These are phyloP conservation scores for Cercopithecus mona DNA, from an alignment of 2,113 vertebrate genomes.

Conservation along the genomic window DNA sequence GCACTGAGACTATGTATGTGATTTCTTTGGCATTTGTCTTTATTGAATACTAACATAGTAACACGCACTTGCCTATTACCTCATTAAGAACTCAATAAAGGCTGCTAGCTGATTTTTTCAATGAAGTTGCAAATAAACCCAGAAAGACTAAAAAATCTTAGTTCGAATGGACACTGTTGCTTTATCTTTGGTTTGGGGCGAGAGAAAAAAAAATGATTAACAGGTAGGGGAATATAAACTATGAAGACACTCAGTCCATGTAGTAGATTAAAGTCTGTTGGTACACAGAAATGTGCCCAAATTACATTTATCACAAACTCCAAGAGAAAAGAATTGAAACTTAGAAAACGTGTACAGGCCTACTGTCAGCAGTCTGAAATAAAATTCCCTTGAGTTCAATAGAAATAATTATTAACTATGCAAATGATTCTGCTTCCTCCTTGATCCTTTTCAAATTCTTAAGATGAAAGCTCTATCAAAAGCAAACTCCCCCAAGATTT, in stretches of 20 bases:
- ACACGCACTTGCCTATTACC: not conserved
- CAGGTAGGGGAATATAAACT: conserved; percentile 17
- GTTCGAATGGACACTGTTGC: not conserved
- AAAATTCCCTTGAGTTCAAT: not conserved
- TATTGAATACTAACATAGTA: no score
- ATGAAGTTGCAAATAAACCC: not conserved
- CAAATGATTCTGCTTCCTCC: not conserved
- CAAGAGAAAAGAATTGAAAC: not conserved
- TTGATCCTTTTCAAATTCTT: conserved; percentile 12
- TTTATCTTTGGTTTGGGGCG: conserved; percentile 14
- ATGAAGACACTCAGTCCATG: not conserved
- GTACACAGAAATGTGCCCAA: not conserved
- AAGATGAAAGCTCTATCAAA: not conserved
- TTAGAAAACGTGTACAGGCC: not conserved
- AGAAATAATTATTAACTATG: conserved; percentile 1
- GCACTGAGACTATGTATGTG: not conserved
- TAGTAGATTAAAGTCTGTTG: not conserved
- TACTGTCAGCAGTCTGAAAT: not conserved
- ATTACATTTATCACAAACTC: conserved; percentile 16
- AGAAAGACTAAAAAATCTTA: not conserved
- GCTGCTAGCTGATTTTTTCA: conserved; percentile 46
- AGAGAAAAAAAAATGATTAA: conserved; percentile 14
- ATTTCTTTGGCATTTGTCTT: not conserved
- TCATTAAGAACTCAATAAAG: not conserved
- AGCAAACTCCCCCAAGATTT: not conserved